Percentiles rank a stretch among this genome's conserved stretches.
These are phyloP conservation scores for Ophion ellenae DNA, from an alignment of 2,888 invertebrate genomes.

Conservation along the genomic window DNA sequence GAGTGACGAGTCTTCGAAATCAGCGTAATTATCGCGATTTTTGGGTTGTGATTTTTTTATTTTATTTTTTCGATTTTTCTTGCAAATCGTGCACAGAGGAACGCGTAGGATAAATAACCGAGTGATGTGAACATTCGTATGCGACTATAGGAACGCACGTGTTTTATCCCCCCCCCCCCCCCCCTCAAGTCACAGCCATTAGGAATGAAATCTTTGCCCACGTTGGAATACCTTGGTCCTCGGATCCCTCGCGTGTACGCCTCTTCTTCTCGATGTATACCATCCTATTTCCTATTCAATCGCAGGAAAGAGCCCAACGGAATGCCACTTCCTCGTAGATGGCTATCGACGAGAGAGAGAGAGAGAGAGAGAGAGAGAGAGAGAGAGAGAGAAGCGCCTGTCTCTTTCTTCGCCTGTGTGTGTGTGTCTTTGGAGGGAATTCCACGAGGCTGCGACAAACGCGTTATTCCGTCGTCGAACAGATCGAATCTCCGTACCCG, in stretches of 20 bases:
- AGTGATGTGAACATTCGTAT: slow-evolving; percentile 41
- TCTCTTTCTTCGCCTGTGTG: slow-evolving; percentile 11
- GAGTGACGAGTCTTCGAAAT: too few relatives aligned
- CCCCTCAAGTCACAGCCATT: background rate
- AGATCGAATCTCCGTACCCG: slow-evolving; percentile 59
- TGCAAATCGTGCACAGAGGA: background rate
- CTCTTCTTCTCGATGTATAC: slow-evolving; percentile 12
- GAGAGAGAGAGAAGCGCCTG: slow-evolving; percentile 9
- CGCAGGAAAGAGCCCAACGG: slow-evolving; percentile 46
- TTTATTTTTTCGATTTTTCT: too few relatives aligned
- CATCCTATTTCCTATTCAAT: slow-evolving; percentile 43
- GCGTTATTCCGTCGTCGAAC: slow-evolving; percentile 53
- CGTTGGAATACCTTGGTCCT: slow-evolving; percentile 33
- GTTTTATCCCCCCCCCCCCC: slow-evolving; percentile 12
- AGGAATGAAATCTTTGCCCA: slow-evolving; percentile 31
- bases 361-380: background rate
- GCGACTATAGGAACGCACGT: slow-evolving; percentile 25
- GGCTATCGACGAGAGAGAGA: slow-evolving; percentile 40
- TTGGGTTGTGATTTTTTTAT: too few relatives aligned
- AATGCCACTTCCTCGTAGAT: slow-evolving; percentile 68
- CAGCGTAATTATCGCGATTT: too few relatives aligned
- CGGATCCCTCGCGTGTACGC: slow-evolving; percentile 21
- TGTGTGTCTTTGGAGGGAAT: slow-evolving; percentile 19
- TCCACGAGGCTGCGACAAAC: slow-evolving; percentile 56
- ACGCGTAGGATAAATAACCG: slow-evolving; percentile 22